Evolutionary conservation across 2,888 invertebrate species (phyloP), one percentile per base, ranked within the genome.

Genomic region (Nemoura dubitans): DNA sequence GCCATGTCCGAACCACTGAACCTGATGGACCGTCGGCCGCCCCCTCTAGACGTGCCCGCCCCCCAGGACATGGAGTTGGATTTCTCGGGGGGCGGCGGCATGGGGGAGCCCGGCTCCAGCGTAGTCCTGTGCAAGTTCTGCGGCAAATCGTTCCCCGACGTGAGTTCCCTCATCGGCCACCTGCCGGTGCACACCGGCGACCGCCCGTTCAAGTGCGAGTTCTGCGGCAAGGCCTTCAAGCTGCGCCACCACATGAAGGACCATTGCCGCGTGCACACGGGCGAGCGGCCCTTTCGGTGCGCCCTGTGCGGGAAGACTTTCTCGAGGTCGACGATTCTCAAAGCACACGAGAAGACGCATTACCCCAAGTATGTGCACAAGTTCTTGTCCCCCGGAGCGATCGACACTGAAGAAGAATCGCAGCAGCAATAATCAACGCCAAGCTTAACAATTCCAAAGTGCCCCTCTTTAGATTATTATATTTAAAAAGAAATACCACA

Each of bases 221-320:
- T 97, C 93, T 97, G 97, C 92, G 97, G 97, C 89, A 97, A 97
- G 93, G 97, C 97, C 90, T 97, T 97, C 93, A 97, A 97, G 92
- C 93, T 97, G 91, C 94, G 97, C 88, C 97, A 97, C 92, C 97
- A 97, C 93, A 97, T 97, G 97, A 97, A 97, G 93, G 97, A 97
- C 93, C 97, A 97, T 92, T 97, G 97, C 93, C 95, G 97, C 90
- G 97, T 97, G 88, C 97, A 97, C 92, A 97, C 97, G 89, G 97
- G 97, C 89, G 97, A 97, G 92, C 93, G 97, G 89, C 97, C 97
- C 83, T 97, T 97, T 93, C 95, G 97, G 90, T 97, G 97, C 92
- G 95, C 95, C 88, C 93, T 97, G 89, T 97, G 97, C 92, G 97
- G 97, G 89, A 97, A 97, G 92, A 97, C 97, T 89, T 97, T 97